Evolutionary conservation across 1,140 invertebrate species (phyloP).

Genomic region (Cherax destructor): DNA sequence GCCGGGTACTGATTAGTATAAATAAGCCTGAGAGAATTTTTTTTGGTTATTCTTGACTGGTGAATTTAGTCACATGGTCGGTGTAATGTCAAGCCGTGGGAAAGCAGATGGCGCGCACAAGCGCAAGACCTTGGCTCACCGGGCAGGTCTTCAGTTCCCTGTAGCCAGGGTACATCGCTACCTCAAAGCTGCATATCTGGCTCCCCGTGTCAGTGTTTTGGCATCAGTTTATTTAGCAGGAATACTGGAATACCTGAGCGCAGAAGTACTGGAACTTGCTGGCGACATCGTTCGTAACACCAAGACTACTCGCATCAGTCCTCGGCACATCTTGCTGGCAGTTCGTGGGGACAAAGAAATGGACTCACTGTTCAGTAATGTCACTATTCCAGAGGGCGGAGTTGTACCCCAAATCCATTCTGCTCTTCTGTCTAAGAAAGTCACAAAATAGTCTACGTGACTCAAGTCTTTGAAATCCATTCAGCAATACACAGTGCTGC

Average conservation of each 20-base stretch:
- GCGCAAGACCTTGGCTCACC: conserved; percentile 80
- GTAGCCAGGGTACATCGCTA: conserved; percentile 84
- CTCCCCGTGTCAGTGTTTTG: conserved; percentile 82
- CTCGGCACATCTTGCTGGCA: conserved; percentile 87
- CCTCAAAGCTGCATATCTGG: conserved; percentile 83
- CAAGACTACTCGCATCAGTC: conserved; percentile 80
- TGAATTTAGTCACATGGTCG: too few species aligned
- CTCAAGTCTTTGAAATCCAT: conserved; percentile 75
- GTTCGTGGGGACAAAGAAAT: conserved; percentile 91
- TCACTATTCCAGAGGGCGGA: conserved; percentile 82
- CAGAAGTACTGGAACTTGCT: conserved; percentile 81
- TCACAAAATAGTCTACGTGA: conserved; percentile 83
- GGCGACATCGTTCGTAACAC: conserved; percentile 65
- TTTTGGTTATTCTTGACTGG: too few species aligned
- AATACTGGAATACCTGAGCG: conserved; percentile 79
- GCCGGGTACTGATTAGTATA: too few species aligned
- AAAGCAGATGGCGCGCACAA: conserved; percentile 73
- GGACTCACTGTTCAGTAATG: conserved; percentile 84
- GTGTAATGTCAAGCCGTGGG: too few species aligned
- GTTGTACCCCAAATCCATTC: conserved; percentile 83
- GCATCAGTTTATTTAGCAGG: conserved; percentile 85
- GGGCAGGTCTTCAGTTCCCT: conserved; percentile 84
- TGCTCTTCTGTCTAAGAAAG: conserved; percentile 83
- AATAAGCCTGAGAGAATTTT: too few species aligned
- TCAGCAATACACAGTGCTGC: too few species aligned